Evolutionary conservation across 2,888 invertebrate genomes (phyloP).

Genomic region (Proisotoma minuta): DNA sequence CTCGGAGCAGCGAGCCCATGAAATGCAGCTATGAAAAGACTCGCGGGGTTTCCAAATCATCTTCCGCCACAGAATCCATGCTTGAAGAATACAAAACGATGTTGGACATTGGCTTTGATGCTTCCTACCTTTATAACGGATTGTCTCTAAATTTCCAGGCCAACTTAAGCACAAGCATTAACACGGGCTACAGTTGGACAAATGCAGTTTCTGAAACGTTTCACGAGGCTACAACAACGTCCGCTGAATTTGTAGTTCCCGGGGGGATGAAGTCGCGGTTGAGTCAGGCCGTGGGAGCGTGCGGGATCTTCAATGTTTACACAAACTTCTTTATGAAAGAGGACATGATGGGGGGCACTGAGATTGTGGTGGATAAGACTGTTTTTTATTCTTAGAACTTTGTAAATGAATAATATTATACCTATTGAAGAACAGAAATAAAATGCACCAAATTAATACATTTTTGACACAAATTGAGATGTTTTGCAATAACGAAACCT

Average conservation of each 20-base stretch:
- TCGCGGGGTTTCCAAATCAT: slow-evolving; percentile 1
- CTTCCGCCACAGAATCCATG: neutral
- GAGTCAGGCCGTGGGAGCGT: slow-evolving; percentile 18
- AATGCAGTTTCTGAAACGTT: slow-evolving; percentile 17
- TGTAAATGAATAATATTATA: too few relatives aligned
- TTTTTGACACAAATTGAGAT: too few relatives aligned
- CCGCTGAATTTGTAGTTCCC: slow-evolving; percentile 8
- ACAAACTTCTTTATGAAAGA: slow-evolving; percentile 14
- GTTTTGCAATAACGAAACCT: too few relatives aligned
- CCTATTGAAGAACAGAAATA: too few relatives aligned
- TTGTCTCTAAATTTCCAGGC: slow-evolving; percentile 15
- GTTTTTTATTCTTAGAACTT: too few relatives aligned
- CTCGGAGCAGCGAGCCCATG: slow-evolving; percentile 6
- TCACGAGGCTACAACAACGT: slow-evolving; percentile 8
- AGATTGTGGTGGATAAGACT: slow-evolving; percentile 7
- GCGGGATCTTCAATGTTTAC: slow-evolving; percentile 13
- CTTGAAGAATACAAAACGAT: neutral
- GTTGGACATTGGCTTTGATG: slow-evolving; percentile 8
- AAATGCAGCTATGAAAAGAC: slow-evolving; percentile 13
- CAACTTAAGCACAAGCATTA: slow-evolving; percentile 1
- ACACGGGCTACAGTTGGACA: slow-evolving; percentile 11
- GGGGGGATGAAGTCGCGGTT: slow-evolving; percentile 14
- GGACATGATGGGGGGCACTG: slow-evolving; percentile 6
- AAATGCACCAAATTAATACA: too few relatives aligned
- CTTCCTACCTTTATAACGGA: neutral